Evolutionary conservation across 1,140 invertebrate genomes (phyloP).

Genomic region (Schmidtea mediterranea): DNA sequence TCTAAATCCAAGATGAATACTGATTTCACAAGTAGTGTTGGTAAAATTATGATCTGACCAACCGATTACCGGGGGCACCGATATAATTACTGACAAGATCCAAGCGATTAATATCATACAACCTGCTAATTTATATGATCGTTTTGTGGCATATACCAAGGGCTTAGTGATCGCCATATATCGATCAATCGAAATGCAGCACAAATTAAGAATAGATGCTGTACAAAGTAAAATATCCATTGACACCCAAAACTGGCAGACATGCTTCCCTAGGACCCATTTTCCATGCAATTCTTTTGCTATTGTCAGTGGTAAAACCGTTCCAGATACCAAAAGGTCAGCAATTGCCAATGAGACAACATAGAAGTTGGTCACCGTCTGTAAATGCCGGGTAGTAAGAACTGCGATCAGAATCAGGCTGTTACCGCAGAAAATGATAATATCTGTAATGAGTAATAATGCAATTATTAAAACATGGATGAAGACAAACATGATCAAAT

Average conservation of each 20-base stretch:
- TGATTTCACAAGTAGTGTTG: too few species aligned
- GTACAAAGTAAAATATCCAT: slow-evolving; percentile 28
- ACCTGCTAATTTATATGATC: slow-evolving; percentile 10
- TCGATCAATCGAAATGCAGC: slow-evolving; percentile 27
- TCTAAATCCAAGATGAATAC: too few species aligned
- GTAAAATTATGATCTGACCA: too few species aligned
- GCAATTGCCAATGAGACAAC: slow-evolving; percentile 54
- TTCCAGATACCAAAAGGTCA: slow-evolving; percentile 23
- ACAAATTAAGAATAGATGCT: slow-evolving; percentile 26
- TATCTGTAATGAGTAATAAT: slow-evolving; percentile 34
- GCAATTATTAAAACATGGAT: too few species aligned
- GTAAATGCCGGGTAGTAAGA: slow-evolving; percentile 50
- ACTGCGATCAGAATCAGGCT: slow-evolving; percentile 56
- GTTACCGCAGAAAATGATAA: slow-evolving; percentile 40
- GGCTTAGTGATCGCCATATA: slow-evolving; percentile 27
- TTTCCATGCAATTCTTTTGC: slow-evolving; percentile 13
- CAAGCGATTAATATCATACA: not conserved
- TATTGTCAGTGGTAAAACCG: slow-evolving; percentile 26
- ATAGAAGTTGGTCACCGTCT: slow-evolving; percentile 69
- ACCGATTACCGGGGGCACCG: not conserved
- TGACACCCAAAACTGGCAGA: slow-evolving; percentile 26
- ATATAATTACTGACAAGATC: not conserved
- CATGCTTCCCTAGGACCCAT: slow-evolving; percentile 23
- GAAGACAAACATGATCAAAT: too few species aligned
- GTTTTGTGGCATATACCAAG: slow-evolving; percentile 16